Evolutionary conservation across 2,888 invertebrate genomes (phyloP), one percentile per base, ranked within the genome.

Genomic region (Pharmacophagus antenor): DNA sequence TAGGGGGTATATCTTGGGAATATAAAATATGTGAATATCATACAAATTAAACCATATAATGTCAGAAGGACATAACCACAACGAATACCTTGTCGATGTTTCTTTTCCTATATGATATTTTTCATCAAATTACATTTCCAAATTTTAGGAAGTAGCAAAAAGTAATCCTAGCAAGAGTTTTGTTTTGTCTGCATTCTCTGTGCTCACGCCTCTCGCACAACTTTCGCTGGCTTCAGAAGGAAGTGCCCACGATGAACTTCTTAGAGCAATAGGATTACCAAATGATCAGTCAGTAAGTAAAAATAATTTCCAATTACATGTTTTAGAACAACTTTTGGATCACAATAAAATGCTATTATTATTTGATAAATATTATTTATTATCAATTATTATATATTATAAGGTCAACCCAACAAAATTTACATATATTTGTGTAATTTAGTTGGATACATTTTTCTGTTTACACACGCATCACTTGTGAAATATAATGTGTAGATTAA

Each of bases 101-200:
- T 15, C 3, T 31, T 12, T 10, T 15, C 3, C 12, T 31, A 15
- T 12, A 0, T 31, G 3, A 15, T 31, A 31, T 31, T 31, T 31
- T 10, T 31, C 31, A 10, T 31, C 15, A 15, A 31, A 31, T 37
- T 5, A 37, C 10, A 54, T 51, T 68, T 61, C 58, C 64, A 63
- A 57, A 61, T 70, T 72, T 0, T 67, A 87, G 88, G 82, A 82
- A 64, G 79, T 83, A 2, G 72, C 72, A 0, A 77, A 78, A 20
- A 53, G 49, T 1, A 69, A 82, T 0, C 68, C 72, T 0, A 74
- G 67, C 1, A 67, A 84, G 64, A 90, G 83, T 62, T 70, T 86
- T 18, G 80, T 90, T 10, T 58, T 89, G 46, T 92, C 92, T 0
- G 89, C 89, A 0, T 85, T 85, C 67, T 92, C 92, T 1, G 84